phyloP scores from a whole-genome alignment of 2,888 invertebrate species.

The Vanessa cardui region DNA sequence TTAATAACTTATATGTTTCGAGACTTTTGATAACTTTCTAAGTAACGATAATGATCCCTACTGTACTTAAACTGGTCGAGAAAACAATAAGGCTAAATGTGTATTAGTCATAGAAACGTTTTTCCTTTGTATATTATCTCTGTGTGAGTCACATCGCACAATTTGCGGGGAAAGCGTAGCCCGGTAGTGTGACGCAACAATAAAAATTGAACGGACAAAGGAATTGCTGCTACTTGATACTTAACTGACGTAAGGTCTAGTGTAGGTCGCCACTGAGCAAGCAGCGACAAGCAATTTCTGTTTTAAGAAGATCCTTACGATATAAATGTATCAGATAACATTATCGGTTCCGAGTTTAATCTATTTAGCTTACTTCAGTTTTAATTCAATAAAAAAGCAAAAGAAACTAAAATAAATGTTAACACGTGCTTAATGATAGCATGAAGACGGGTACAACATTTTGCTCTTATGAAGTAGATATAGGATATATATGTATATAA shows the following conservation, averaged over 20 bases:
- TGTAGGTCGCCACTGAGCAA: constrained; percentile 60
- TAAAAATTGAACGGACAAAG: constrained; percentile 78
- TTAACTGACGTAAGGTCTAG: constrained; percentile 61
- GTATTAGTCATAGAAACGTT: constrained; percentile 59
- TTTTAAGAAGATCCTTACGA: not conserved
- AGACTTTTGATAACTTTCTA: constrained; percentile 48
- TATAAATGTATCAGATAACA: no score
- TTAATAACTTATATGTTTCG: constrained; percentile 34
- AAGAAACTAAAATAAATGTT: no score
- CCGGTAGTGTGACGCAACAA: constrained; percentile 73
- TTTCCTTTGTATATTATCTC: constrained; percentile 59
- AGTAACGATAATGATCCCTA: constrained; percentile 34
- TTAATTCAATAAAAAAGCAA: no score
- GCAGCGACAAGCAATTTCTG: constrained; percentile 43
- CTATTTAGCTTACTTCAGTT: no score
- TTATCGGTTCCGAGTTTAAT: no score
- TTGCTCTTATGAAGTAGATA: no score
- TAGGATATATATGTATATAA: not conserved
- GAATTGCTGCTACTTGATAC: constrained; percentile 66
- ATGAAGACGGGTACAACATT: no score
- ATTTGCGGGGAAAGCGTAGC: constrained; percentile 76
- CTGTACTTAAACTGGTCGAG: constrained; percentile 19
- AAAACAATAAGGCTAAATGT: constrained; percentile 46
- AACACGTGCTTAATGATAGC: no score
- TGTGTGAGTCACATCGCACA: constrained; percentile 65